Conservation (phyloP, 2,797 vertebrate genomes). For the Moxostoma hubbsi region DNA sequence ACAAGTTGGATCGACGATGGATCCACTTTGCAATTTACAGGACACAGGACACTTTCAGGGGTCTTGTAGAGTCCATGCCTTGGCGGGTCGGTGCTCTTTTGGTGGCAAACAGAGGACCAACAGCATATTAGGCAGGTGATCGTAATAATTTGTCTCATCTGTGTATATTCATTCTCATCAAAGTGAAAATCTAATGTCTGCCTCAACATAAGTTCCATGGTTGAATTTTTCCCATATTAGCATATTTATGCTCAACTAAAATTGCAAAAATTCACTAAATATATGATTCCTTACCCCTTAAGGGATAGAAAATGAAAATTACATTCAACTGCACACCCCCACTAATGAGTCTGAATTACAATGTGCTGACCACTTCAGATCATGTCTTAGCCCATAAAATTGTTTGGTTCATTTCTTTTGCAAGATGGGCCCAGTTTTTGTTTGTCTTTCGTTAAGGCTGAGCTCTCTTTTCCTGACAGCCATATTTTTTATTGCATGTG, state of each 20-base stretch:
- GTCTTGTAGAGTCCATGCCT: too few species aligned
- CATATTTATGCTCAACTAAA: background rate
- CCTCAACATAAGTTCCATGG: too few species aligned
- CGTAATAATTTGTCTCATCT: too few species aligned
- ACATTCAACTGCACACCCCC: background rate
- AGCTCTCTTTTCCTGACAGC: constrained; percentile 43
- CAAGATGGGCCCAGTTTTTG: constrained; percentile 28
- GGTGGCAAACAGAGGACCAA: too few species aligned
- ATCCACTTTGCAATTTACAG: too few species aligned
- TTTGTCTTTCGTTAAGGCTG: constrained; percentile 46
- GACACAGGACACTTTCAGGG: too few species aligned
- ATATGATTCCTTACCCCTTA: background rate
- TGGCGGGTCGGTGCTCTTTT: too few species aligned
- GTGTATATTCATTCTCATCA: too few species aligned
- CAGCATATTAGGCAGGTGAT: too few species aligned
- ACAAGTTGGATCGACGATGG: too few species aligned
- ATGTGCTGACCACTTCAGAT: constrained; percentile 17
- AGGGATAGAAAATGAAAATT: background rate
- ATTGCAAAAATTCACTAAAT: background rate
- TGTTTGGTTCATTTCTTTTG: constrained; percentile 26
- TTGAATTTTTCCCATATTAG: background rate
- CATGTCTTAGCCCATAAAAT: constrained; percentile 8
- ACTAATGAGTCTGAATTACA: background rate
- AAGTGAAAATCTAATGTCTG: too few species aligned
- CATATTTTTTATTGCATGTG: constrained; percentile 50